phyloP scores from a whole-genome alignment of 2,113 vertebrate species.

The Pedetes capensis region DNA sequence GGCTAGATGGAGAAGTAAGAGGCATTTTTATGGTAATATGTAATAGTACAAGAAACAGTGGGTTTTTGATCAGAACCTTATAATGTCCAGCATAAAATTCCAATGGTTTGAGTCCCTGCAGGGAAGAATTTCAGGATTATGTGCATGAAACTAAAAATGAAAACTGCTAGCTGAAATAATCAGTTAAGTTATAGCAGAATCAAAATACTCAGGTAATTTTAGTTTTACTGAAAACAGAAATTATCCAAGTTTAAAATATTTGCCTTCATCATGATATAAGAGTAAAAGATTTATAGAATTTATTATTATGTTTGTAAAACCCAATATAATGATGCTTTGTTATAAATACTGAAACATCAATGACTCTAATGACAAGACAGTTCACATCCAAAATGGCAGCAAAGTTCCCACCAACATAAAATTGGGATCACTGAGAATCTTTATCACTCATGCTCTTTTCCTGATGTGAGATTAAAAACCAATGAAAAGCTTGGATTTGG shows the following conservation, averaged over 20 bases:
- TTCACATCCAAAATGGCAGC: not conserved
- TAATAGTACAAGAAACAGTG: not conserved
- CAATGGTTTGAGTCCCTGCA: not conserved
- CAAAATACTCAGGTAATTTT: not conserved
- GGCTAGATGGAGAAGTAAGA: not conserved
- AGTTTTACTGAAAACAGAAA: not conserved
- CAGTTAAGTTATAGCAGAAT: not conserved
- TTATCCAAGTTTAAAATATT: not conserved
- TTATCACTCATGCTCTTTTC: not conserved
- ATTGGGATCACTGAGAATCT: not conserved
- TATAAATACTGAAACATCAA: too few relatives aligned
- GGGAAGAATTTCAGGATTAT: not conserved
- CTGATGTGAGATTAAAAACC: not conserved
- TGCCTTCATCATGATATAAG: not conserved
- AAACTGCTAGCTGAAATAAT: not conserved
- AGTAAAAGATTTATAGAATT: not conserved
- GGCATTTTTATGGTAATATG: not conserved
- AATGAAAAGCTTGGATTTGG: not conserved
- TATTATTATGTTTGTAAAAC: not conserved
- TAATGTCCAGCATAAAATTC: not conserved
- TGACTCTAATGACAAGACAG: not conserved
- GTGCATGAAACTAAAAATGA: accelerated
- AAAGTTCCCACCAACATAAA: not conserved
- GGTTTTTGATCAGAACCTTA: not conserved
- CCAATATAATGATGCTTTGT: not conserved